Percentiles rank a stretch among this genome's conserved stretches.
Conservation (phyloP, 1,140 invertebrate species). For the Marisa cornuarietis region DNA sequence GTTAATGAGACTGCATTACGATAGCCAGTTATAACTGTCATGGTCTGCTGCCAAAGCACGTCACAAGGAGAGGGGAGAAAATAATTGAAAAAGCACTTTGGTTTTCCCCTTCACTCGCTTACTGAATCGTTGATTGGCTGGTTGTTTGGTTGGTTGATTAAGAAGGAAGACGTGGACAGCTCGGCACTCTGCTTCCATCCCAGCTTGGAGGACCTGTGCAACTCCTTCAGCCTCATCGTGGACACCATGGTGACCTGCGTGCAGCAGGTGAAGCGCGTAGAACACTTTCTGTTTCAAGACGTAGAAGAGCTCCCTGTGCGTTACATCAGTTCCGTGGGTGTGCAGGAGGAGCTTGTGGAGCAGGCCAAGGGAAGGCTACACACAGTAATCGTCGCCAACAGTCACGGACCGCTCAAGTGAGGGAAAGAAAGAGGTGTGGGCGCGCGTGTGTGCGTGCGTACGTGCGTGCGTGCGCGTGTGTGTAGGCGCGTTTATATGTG, state of each 20-base stretch:
- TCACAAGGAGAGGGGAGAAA: neutral
- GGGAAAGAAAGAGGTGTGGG: too few relatives aligned
- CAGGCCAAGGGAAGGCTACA: slow-evolving; percentile 67
- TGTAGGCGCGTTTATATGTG: too few relatives aligned
- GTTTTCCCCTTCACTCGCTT: neutral
- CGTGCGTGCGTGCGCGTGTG: too few relatives aligned
- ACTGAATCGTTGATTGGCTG: slow-evolving; percentile 3
- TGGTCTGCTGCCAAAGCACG: too few relatives aligned
- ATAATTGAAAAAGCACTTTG: neutral
- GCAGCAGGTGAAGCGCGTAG: slow-evolving; percentile 54
- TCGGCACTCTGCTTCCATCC: slow-evolving; percentile 57
- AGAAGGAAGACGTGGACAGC: slow-evolving; percentile 55
- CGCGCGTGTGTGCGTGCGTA: too few relatives aligned
- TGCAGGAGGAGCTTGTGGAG: slow-evolving; percentile 59
- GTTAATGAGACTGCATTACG: too few relatives aligned
- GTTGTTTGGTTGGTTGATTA: slow-evolving; percentile 10
- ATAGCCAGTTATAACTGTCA: too few relatives aligned
- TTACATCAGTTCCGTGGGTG: slow-evolving; percentile 49
- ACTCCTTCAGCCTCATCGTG: slow-evolving; percentile 60
- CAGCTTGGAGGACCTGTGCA: slow-evolving; percentile 53
- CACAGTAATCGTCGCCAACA: slow-evolving; percentile 71
- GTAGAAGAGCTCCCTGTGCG: slow-evolving; percentile 51
- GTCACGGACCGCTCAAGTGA: slow-evolving; percentile 71
- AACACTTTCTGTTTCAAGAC: slow-evolving; percentile 56
- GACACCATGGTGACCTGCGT: slow-evolving; percentile 62